Base-by-base conservation (phyloP, 2,113 vertebrate genomes). In the Natator depressus region DNA sequence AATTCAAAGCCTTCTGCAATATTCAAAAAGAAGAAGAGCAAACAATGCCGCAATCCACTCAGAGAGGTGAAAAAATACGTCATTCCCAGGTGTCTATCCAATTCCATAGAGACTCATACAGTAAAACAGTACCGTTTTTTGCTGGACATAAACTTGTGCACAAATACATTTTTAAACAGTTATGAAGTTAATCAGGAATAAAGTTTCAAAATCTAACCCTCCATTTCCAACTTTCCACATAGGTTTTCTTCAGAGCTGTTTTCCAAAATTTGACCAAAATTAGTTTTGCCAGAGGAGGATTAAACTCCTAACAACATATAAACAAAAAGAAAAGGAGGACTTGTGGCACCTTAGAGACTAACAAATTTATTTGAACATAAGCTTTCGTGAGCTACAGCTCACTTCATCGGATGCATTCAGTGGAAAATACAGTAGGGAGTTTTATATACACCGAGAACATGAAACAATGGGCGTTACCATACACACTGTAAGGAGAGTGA, bases 1-100 rank as follows among this genome's bases (percentile, higher is more conserved):
- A 97, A 94, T 95, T 96, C 92, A 97, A 97, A 97, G 94, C 83
- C 90, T 89, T 55, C 46, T 94, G 53, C 31, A 62, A 7, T 27
- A 83, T 86, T 96, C 85, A 92, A 87, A 92, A 89, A 96, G 49
- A 62, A 89, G 59, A 94, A 81, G 84, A 80, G 17, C 29, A 87
- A 91, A 96, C 54, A 3, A 90, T 87, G 42, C 59, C 85, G 76
- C n/a, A 89, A n/a, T 59, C n/a, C 78, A 55, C 89, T 82, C 87
- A 93, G 76, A 80, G 62, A 81, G 88, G 65, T 57, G 31, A 53
- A 86, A 94, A 76, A 93, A 88, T 31, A 80, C 89, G 83, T 80
- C 94, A 96, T 93, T 96, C 91, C 93, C 94, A 86, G 87, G 31
- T 20, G 89, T 72, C 35, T 78, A 82, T 35, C 88, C 84, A 84